phyloP scores from a whole-genome alignment of 64 coral and sea anemone genomes.

The Montipora cactus region DNA sequence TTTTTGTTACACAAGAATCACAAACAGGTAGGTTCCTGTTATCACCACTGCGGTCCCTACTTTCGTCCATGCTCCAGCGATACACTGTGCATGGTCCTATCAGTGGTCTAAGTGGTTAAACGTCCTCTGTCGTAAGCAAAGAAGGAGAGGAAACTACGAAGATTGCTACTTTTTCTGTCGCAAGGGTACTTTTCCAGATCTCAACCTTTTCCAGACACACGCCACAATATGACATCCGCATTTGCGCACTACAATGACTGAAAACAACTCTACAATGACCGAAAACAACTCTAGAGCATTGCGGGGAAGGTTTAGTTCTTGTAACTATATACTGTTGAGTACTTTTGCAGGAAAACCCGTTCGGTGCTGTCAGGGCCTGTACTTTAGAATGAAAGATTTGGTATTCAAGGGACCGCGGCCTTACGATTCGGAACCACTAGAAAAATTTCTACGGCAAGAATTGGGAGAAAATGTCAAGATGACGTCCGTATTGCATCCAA shows the following conservation, averaged over 20 bases:
- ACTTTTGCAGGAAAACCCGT: conserved; percentile 76
- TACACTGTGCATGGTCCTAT: too few species aligned
- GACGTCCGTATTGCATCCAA: conserved; percentile 75
- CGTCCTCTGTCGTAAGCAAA: too few species aligned
- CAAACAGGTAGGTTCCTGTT: too few species aligned
- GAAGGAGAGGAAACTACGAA: too few species aligned
- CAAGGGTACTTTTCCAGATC: too few species aligned
- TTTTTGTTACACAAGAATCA: neutral
- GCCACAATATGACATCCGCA: too few species aligned
- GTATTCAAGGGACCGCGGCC: conserved; percentile 91
- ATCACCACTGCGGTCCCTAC: too few species aligned
- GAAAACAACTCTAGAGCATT: neutral
- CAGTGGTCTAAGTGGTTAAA: too few species aligned
- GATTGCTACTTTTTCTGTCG: too few species aligned
- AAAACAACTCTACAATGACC: neutral
- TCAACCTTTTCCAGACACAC: too few species aligned
- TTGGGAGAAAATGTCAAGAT: conserved; percentile 91
- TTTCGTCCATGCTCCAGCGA: too few species aligned
- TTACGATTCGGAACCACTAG: conserved; percentile 93
- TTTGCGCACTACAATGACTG: too few species aligned
- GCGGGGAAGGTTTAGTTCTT: neutral
- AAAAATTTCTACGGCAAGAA: conserved; percentile 84
- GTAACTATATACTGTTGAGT: neutral
- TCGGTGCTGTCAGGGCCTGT: conserved; percentile 86
- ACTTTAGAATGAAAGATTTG: conserved; percentile 94